phyloP scores from a whole-genome alignment of 2,797 vertebrate species.

The Cyclura pinguis region DNA sequence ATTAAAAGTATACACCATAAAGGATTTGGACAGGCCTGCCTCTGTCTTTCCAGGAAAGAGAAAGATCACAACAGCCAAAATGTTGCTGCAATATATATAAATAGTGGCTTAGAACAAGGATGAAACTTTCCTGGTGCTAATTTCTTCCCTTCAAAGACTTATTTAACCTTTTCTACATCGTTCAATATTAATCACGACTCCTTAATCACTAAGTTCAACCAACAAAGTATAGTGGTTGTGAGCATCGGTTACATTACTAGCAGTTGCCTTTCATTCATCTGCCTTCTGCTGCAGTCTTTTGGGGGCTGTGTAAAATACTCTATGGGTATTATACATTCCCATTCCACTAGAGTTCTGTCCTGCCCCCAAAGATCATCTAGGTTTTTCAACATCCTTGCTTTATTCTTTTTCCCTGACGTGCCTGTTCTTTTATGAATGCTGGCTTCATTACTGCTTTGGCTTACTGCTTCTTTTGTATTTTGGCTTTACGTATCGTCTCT shows the following conservation, averaged over 20 bases:
- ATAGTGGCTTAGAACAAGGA: neutral
- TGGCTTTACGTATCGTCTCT: neutral
- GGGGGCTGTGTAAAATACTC: neutral
- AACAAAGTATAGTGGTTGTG: neutral
- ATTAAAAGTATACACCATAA: neutral
- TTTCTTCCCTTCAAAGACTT: neutral
- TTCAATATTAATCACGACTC: neutral
- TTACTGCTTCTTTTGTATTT: neutral
- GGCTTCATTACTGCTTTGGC: neutral
- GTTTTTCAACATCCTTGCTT: neutral
- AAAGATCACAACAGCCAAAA: neutral
- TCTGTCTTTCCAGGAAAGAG: neutral
- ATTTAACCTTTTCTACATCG: neutral
- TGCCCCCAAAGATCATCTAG: neutral
- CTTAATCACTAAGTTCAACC: neutral
- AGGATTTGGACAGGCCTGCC: neutral
- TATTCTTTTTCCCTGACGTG: neutral
- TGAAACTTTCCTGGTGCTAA: neutral
- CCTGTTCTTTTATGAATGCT: neutral
- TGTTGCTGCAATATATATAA: neutral
- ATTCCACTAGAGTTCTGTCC: neutral
- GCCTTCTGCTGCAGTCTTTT: neutral
- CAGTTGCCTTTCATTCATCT: neutral
- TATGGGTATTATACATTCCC: conserved; percentile 30
- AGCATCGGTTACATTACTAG: neutral